Base-by-base conservation (phyloP, 2,113 vertebrate genomes). In the Barbus barbus region DNA sequence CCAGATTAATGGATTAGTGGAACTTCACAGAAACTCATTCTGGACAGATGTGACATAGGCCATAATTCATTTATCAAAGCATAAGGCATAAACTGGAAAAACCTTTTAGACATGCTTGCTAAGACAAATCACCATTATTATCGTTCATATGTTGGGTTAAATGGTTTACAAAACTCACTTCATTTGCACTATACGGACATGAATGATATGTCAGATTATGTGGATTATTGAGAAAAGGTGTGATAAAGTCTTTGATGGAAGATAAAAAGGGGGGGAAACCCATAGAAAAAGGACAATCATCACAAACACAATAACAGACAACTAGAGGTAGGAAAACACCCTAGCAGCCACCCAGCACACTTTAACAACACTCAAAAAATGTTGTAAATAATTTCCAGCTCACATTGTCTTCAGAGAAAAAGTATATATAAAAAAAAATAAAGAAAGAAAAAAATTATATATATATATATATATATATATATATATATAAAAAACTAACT, bases 1-100 rank as follows among this genome's bases (percentile, higher is more conserved):
- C 60, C 41, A 51, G 9, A 46, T 26, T 81, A 48, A 48, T 20
- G 60, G 24, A 22, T 81, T 51, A 58, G 36, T 61, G 22, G 33
- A 79, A 63, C 13, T 41, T 78, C 56, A 41, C 12, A 24, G n/a
- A 18, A 67, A 61, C 41, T 13, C 18, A 51, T 12, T 51, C 24
- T 51, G 41, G 16, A 26, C 77, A 61, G 58, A 63, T 79, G 75
- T 58, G 41, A 61, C 77, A 28, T 20, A 26, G 36, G 36, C 16
- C n/a, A 63, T 79, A 41, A 61, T 28, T 26, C 4, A 63, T 79
- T 63, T 28, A 63, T 79, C 33, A 79, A 28, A 76, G 74, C 9
- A 14, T 22, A 33, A 76, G 14, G 36, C 9, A 31, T 58, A 28
- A 77, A 77, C n/a, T 18, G 14, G 58, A 61, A 78, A 36, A 26